phyloP scores from a whole-genome alignment of 2,888 invertebrate species.

The Hypomecis atomaria region DNA sequence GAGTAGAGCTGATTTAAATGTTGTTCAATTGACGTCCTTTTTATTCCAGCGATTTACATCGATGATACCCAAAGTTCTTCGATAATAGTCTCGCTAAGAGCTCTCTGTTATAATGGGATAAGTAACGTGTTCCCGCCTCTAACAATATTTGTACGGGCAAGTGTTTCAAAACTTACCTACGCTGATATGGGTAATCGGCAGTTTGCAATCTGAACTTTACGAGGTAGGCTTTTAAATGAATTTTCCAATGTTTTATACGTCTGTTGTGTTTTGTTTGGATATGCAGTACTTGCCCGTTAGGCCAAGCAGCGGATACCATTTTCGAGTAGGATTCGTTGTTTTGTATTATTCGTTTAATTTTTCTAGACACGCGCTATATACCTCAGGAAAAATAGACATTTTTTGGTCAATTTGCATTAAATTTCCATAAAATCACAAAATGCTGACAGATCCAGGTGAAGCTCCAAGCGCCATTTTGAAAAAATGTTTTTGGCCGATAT shows the following conservation, averaged over 20 bases:
- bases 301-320: conserved; percentile 52
- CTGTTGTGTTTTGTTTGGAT: conserved; percentile 35
- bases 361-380: too few relatives aligned
- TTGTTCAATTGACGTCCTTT: too few relatives aligned
- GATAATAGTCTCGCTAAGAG: conserved; percentile 7
- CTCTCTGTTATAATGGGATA: conserved; percentile 23
- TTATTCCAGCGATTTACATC: not conserved
- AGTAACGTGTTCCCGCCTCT: conserved; percentile 41
- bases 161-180: conserved; percentile 53
- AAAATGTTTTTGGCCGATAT: too few relatives aligned
- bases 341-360: not conserved
- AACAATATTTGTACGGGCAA: conserved; percentile 57
- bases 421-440: too few relatives aligned
- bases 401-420: too few relatives aligned
- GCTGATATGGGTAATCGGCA: conserved; percentile 26
- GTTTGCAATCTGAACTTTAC: conserved; percentile 31
- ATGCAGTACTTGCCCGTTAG: conserved; percentile 53
- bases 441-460: too few relatives aligned
- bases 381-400: too few relatives aligned
- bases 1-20: too few relatives aligned
- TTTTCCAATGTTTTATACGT: conserved; percentile 3
- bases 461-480: too few relatives aligned
- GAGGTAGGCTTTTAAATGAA: conserved; percentile 4
- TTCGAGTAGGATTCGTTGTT: conserved; percentile 24
- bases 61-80: conserved; percentile 3